Base-by-base conservation (phyloP, 2,888 invertebrate species). In the Nemotelus pantherinus region DNA sequence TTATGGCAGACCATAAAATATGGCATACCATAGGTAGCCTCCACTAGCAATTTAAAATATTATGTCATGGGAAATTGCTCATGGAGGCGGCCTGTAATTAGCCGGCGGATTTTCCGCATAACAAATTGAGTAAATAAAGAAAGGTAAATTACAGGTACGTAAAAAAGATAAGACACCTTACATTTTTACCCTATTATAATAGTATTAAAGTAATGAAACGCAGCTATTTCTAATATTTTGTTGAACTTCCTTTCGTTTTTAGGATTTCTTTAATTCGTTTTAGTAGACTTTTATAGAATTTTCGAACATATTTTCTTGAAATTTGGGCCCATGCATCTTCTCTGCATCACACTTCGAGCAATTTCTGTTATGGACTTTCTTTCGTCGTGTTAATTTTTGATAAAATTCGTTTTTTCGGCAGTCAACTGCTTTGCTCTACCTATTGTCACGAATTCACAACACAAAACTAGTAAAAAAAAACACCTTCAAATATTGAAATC, bases 361-460 rank as follows among this genome's bases (percentile, higher is more conserved):
- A 7, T 58, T n/a, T 58, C 58, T 25, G 58, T 58, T 63, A 2
- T 63, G 10, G 39, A 6, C 3, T 5, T 1, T 41, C 43, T 63
- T 63, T 63, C 63, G 0, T 2, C 63, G 43, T 9, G 41, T 4
- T 63, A 7, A 4, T 63, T 63, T 63, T 63, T 63, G 3, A 10
- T 63, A 63, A 39, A 2, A 43, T 63, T 63, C 63, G 3, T 41
- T 63, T 63, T 2, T 43, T 63, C 43, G 43, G 63, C 9, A 63
- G 63, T 63, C 63, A 57, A 57, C 10, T 63, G 39, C 63, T 63
- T 43, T 63, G 9, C 63, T 43, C 25, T 63, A 43, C 3, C 10
- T 2, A 57, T 57, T 57, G 57, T 57, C 57, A 57, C 5, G 3
- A 57, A 25, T 57, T 57, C 57, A 57, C 57, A 9, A 9, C 25